Conservation (phyloP, 2,113 vertebrate species). For the Rhombomys opimus region DNA sequence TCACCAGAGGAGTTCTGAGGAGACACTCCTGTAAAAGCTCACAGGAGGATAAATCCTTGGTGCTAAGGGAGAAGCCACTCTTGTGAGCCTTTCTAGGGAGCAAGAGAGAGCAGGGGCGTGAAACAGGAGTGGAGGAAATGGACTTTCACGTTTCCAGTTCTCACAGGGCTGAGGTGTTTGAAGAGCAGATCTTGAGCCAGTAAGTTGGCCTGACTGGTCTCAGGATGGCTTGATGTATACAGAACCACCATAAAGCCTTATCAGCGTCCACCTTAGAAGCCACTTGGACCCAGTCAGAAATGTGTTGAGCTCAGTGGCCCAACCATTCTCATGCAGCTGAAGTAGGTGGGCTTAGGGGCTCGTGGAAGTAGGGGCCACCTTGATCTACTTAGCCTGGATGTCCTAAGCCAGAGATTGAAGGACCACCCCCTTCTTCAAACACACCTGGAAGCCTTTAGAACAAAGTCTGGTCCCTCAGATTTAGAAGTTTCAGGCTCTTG, state of each 20-base stretch:
- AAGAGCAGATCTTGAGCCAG: not conserved
- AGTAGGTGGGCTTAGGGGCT: not conserved
- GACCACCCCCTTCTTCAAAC: not conserved
- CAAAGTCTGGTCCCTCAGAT: not conserved
- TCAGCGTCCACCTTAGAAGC: accelerated
- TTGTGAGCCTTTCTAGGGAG: not conserved
- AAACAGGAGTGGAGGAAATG: not conserved
- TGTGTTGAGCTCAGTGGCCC: accelerated
- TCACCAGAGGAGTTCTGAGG: no score
- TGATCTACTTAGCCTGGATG: constrained; percentile 45
- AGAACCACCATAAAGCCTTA: not conserved
- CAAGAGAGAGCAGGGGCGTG: not conserved
- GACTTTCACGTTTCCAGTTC: not conserved
- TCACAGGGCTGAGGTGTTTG: not conserved
- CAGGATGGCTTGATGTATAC: accelerated
- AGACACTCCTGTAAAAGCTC: not conserved
- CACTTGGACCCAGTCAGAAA: not conserved
- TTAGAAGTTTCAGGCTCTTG: constrained; percentile 55
- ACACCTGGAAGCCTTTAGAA: constrained; percentile 68
- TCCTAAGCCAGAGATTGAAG: not conserved
- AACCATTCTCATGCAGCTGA: accelerated
- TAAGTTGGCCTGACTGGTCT: not conserved
- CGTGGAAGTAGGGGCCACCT: not conserved
- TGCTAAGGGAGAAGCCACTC: not conserved
- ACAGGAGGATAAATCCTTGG: not conserved